Percentiles rank a stretch among this genome's conserved stretches.
These are phyloP conservation scores for Notolabrus celidotus DNA, from an alignment of 2,797 vertebrate species.

Conservation along the genomic window DNA sequence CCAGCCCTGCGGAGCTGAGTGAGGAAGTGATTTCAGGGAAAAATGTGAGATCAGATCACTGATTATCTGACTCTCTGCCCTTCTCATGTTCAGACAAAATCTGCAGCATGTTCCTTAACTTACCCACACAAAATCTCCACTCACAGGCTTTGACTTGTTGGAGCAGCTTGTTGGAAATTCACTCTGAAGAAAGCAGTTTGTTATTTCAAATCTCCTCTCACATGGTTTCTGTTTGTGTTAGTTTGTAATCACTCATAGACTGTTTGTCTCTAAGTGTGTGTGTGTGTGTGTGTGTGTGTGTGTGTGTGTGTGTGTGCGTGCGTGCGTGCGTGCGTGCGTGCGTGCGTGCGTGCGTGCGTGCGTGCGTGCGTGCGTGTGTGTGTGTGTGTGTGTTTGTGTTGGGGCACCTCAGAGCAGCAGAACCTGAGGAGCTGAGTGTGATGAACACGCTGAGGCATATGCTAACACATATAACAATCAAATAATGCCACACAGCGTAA, in stretches of 20 bases:
- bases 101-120: neutral
- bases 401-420: slow-evolving; percentile 42
- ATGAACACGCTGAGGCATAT: slow-evolving; percentile 67
- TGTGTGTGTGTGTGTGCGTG: neutral
- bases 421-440: slow-evolving; percentile 58
- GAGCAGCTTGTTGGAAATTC: no score
- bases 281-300: neutral
- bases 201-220: neutral
- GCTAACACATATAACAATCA: slow-evolving; percentile 74
- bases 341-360: neutral
- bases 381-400: neutral
- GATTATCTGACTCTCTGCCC: neutral
- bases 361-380: neutral
- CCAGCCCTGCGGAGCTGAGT: neutral
- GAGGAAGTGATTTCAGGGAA: neutral
- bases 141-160: slow-evolving; percentile 38
- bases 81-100: slow-evolving; percentile 29
- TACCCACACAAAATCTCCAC: neutral
- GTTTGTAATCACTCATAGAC: neutral
- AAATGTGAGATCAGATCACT: neutral
- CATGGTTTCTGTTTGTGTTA: neutral
- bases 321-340: neutral
- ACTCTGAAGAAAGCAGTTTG: neutral
- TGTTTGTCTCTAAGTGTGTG: neutral
- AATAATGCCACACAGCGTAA: slow-evolving; percentile 13